Percentiles rank a stretch among this genome's conserved stretches.
phyloP scores from a whole-genome alignment of 2,113 vertebrate genomes.

The Puffinus mauretanicus region DNA sequence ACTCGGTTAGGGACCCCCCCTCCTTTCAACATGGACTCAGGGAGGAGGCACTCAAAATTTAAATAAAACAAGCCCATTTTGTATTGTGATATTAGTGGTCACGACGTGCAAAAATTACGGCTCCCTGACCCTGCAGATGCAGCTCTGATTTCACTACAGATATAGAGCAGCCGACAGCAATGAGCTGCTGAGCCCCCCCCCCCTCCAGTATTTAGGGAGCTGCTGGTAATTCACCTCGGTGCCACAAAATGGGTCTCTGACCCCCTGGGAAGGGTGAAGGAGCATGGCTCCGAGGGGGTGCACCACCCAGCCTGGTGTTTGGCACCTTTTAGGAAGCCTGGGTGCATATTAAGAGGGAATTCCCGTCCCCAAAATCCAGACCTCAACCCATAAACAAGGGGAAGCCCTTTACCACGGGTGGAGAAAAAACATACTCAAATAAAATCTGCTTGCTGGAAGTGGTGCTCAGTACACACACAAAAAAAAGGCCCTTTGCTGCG shows the following conservation, averaged over 20 bases:
- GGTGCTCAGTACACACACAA: not conserved
- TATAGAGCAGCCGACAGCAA: not conserved
- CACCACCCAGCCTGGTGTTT: not conserved
- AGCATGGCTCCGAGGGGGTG: fast-evolving
- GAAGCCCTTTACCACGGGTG: not conserved
- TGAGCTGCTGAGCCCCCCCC: not conserved
- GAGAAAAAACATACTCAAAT: not conserved
- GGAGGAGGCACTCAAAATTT: not conserved
- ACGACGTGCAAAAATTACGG: not conserved
- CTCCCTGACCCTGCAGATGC: not conserved
- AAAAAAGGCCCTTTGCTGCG: not conserved
- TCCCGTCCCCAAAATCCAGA: not conserved
- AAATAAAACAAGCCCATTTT: constrained; percentile 36
- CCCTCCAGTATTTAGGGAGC: not conserved
- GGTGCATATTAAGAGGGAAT: not conserved
- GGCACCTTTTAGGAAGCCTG: not conserved
- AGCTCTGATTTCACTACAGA: not conserved
- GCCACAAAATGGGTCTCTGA: not conserved
- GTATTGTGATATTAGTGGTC: constrained; percentile 7
- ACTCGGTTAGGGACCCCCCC: not conserved
- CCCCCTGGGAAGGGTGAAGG: not conserved
- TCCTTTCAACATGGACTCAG: not conserved
- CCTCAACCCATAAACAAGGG: not conserved
- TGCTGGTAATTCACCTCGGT: not conserved
- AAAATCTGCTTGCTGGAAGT: not conserved